A percentile compares a stretch with the other conserved stretches of the same genome.
Evolutionary conservation across 2,113 vertebrate genomes (phyloP).

Genomic region (Epinephelus moara): DNA sequence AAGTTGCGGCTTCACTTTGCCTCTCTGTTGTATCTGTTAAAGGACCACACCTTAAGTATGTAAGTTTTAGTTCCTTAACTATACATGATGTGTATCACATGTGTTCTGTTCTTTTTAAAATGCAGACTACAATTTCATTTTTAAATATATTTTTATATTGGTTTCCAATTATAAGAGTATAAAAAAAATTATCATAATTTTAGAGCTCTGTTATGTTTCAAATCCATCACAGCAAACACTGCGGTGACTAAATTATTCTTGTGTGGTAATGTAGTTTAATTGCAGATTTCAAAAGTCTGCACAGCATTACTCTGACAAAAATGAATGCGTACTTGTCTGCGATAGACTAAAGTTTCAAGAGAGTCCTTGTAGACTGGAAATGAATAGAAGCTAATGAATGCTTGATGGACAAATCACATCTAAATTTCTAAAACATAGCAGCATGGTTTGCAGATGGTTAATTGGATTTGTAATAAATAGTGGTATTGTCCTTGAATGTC

Average conservation of each 20-base stretch:
- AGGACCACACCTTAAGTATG: conserved; percentile 21
- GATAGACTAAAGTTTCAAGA: neutral
- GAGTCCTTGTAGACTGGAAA: neutral
- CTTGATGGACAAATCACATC: neutral
- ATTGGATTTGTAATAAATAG: neutral
- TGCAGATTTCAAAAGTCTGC: neutral
- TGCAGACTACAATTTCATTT: neutral
- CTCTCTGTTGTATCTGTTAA: neutral
- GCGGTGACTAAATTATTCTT: neutral
- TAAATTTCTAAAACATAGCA: neutral
- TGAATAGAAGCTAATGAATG: neutral
- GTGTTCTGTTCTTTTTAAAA: neutral
- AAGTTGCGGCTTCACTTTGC: neutral
- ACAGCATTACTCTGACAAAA: neutral
- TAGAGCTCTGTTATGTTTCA: neutral
- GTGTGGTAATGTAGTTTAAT: neutral
- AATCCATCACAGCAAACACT: neutral
- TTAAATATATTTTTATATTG: neutral
- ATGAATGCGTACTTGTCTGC: neutral
- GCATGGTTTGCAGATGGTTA: neutral
- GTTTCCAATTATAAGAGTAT: neutral
- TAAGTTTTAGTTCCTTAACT: neutral
- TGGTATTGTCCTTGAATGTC: conserved; percentile 3
- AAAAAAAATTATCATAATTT: neutral
- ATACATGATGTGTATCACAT: neutral